Evolutionary conservation across 1,140 invertebrate species (phyloP).

Genomic region (Heterodera carotae): DNA sequence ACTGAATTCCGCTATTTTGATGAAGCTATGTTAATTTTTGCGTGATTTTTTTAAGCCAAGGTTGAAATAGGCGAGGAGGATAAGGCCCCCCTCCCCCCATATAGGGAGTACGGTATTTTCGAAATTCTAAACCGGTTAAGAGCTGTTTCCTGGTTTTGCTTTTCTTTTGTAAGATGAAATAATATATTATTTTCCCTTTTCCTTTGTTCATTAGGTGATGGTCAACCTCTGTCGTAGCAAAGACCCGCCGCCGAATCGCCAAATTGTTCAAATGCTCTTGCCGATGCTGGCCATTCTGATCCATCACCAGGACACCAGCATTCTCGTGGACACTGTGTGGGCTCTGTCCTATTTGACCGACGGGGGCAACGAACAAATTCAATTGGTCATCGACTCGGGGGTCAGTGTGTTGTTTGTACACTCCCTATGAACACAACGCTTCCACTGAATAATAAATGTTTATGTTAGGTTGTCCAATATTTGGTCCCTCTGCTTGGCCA

Average conservation of each 20-base stretch:
- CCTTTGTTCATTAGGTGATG: slow-evolving; percentile 69
- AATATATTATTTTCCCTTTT: background rate
- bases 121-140: too few species aligned
- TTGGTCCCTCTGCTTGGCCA: slow-evolving; percentile 91
- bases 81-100: too few species aligned
- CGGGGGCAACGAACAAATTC: slow-evolving; percentile 96
- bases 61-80: too few species aligned
- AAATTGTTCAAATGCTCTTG: slow-evolving; percentile 76
- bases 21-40: too few species aligned
- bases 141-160: too few species aligned
- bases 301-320: slow-evolving; percentile 92
- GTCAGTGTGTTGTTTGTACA: slow-evolving; percentile 6
- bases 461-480: slow-evolving; percentile 75
- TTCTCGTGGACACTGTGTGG: slow-evolving; percentile 98
- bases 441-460: slow-evolving; percentile 3
- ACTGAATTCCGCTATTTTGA: too few species aligned
- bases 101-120: too few species aligned
- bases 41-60: too few species aligned
- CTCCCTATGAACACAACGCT: too few species aligned
- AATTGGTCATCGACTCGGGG: slow-evolving; percentile 52
- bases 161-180: too few species aligned
- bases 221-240: slow-evolving; percentile 95
- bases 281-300: slow-evolving; percentile 91
- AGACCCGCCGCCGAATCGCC: slow-evolving; percentile 75
- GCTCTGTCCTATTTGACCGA: slow-evolving; percentile 92